These are phyloP conservation scores for Nettapus auritus DNA, from an alignment of 2,113 vertebrate species.

Conservation along the genomic window DNA sequence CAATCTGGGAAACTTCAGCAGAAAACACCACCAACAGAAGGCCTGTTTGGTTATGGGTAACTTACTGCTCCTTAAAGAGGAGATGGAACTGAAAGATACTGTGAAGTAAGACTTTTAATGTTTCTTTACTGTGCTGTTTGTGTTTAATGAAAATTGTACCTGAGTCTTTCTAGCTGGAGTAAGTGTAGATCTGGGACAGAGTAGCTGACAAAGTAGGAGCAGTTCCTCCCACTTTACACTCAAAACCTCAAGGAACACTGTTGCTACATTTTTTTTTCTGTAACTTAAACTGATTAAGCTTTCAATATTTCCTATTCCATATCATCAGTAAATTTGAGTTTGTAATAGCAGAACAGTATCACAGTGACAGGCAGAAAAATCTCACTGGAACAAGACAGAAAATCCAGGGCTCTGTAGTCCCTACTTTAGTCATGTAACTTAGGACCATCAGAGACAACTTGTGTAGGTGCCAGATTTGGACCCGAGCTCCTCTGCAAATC, in stretches of 20 bases:
- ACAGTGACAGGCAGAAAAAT: neutral
- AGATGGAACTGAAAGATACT: conserved; percentile 20
- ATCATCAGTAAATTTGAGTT: neutral
- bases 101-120: conserved; percentile 30
- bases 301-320: neutral
- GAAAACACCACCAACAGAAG: neutral
- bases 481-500: neutral
- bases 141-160: neutral
- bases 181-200: neutral
- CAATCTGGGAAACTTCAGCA: neutral
- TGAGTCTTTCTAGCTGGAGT: neutral
- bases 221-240: neutral
- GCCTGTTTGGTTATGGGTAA: neutral
- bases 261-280: neutral
- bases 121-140: neutral
- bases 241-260: too few relatives aligned
- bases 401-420: neutral
- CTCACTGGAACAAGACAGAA: neutral
- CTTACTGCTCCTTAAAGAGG: neutral
- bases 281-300: neutral
- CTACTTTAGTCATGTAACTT: neutral
- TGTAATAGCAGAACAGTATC: neutral
- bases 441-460: neutral
- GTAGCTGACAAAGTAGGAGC: neutral
- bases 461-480: neutral